Percentiles rank a stretch among this genome's conserved stretches.
phyloP scores from a whole-genome alignment of 2,888 invertebrate genomes.

The Acanthoscelides obtectus region DNA sequence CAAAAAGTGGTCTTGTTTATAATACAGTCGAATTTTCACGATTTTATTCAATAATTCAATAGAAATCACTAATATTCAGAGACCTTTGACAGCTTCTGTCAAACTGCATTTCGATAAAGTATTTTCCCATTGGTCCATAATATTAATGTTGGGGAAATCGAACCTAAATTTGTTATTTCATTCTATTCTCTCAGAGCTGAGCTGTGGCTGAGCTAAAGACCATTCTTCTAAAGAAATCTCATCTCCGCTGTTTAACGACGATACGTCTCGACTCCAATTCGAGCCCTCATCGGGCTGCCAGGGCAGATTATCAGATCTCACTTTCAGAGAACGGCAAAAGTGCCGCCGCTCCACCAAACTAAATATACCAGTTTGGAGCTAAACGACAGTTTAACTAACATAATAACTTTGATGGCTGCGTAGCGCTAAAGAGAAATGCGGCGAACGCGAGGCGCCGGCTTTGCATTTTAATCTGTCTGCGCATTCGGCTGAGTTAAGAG shows the following conservation, averaged over 20 bases:
- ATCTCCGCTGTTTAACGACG: not conserved
- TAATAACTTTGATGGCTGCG: not conserved
- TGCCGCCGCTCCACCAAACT: not conserved
- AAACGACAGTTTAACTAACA: not conserved
- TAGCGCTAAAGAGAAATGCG: not conserved
- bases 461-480: conserved; percentile 2
- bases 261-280: not conserved
- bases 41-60: no score
- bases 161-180: no score
- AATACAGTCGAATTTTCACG: no score
- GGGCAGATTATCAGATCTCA: not conserved
- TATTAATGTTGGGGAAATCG: no score
- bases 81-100: no score
- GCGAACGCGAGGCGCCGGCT: not conserved
- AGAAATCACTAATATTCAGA: no score
- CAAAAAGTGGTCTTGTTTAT: no score
- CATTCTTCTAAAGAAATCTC: not conserved
- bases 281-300: not conserved
- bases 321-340: not conserved
- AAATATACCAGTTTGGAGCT: not conserved
- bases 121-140: no score
- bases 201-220: no score
- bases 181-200: no score
- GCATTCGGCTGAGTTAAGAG: not conserved
- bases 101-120: no score